Conservation (phyloP, 2,113 vertebrate genomes). For the Sapayoa aenigma region DNA sequence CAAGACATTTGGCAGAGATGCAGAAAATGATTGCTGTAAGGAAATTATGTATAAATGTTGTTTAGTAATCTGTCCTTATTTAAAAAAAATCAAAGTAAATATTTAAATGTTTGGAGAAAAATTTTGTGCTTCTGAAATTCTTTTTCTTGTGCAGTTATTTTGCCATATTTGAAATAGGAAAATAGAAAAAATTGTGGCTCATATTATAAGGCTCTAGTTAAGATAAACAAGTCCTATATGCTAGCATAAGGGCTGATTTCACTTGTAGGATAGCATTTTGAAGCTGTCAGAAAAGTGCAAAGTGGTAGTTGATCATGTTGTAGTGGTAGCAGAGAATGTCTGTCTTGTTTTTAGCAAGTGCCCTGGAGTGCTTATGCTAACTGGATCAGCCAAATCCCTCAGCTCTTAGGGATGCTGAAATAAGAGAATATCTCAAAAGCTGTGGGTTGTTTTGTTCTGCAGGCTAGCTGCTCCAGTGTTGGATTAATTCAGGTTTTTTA, state of each 20-base stretch:
- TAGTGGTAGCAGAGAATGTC: not conserved
- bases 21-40: not conserved
- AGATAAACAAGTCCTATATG: not conserved
- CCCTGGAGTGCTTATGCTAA: not conserved
- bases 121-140: not conserved
- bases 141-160: not conserved
- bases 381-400: not conserved
- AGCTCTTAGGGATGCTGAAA: not conserved
- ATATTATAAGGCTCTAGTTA: not conserved
- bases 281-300: not conserved
- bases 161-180: not conserved
- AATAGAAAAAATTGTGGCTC: not conserved
- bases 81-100: conserved; percentile 11
- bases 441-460: not conserved
- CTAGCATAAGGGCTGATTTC: not conserved
- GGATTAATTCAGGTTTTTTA: not conserved
- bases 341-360: not conserved
- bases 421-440: not conserved
- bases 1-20: not conserved
- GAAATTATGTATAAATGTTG: not conserved
- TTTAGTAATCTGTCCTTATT: not conserved
- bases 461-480: not conserved
- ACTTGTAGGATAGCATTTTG: not conserved
- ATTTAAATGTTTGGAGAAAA: not conserved
- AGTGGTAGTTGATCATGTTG: not conserved